Percentiles rank a stretch among this genome's conserved stretches.
phyloP scores from a whole-genome alignment of 2,797 vertebrate species.

The Cottoperca gobio region DNA sequence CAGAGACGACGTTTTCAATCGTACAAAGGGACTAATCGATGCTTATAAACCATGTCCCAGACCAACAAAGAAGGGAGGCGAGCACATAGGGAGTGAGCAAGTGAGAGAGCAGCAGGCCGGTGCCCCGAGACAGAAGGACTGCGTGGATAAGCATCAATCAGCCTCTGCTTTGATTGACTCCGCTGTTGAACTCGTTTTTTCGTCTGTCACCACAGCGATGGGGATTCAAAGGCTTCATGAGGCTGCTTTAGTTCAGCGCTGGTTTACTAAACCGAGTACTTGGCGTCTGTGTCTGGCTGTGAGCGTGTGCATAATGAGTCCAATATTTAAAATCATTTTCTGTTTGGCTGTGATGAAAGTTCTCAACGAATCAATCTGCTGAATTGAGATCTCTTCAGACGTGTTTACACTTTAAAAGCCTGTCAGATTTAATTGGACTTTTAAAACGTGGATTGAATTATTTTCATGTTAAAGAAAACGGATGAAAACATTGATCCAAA shows the following conservation, averaged over 20 bases:
- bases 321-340: slow-evolving; percentile 23
- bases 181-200: slow-evolving; percentile 45
- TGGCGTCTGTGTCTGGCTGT: not conserved
- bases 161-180: slow-evolving; percentile 68
- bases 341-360: slow-evolving; percentile 38
- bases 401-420: slow-evolving; percentile 43
- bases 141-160: slow-evolving; percentile 74
- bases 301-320: slow-evolving; percentile 40
- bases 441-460: slow-evolving; percentile 42
- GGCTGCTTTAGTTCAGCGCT: slow-evolving; percentile 43
- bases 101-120: slow-evolving; percentile 24
- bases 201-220: slow-evolving; percentile 61
- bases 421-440: slow-evolving; percentile 48
- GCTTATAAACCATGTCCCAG: slow-evolving; percentile 43
- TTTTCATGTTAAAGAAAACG: slow-evolving; percentile 50
- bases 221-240: slow-evolving; percentile 71
- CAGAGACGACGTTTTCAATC: slow-evolving; percentile 9
- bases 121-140: slow-evolving; percentile 46
- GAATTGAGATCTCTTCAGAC: slow-evolving; percentile 28
- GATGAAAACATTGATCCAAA: slow-evolving; percentile 62
- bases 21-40: slow-evolving; percentile 46
- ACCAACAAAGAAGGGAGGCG: slow-evolving; percentile 36
- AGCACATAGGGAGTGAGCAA: slow-evolving; percentile 14
- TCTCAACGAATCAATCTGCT: slow-evolving; percentile 35
- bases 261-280: slow-evolving; percentile 28